phyloP scores from a whole-genome alignment of 23 tunicate genomes.

The Phallusia fumigata region DNA sequence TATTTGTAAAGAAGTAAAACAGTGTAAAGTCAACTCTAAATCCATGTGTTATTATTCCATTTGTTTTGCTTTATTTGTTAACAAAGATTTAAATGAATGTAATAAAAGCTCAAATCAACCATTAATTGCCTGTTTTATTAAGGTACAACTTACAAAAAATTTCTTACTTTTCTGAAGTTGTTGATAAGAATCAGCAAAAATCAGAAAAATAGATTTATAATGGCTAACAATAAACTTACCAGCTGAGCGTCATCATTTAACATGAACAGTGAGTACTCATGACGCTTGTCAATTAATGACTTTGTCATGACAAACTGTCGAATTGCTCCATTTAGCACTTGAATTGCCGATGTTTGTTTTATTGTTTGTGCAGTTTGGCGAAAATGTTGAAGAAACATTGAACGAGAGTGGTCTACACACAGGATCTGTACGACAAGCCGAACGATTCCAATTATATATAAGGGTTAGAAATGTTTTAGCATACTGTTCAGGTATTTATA shows the following conservation, averaged over 20 bases:
- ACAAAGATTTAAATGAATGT: too few species aligned
- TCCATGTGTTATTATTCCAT: too few species aligned
- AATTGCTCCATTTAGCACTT: slow-evolving; percentile 58
- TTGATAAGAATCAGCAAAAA: not conserved
- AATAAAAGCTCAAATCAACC: too few species aligned
- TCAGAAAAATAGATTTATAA: not conserved
- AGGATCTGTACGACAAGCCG: slow-evolving; percentile 34
- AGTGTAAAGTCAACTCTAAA: too few species aligned
- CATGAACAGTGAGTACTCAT: slow-evolving; percentile 68
- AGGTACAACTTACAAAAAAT: too few species aligned
- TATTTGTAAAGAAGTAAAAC: too few species aligned
- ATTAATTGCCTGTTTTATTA: too few species aligned
- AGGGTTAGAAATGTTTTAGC: not conserved
- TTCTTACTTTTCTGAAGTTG: too few species aligned
- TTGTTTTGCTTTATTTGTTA: too few species aligned
- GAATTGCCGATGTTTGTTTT: slow-evolving; percentile 49
- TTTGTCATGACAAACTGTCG: slow-evolving; percentile 76
- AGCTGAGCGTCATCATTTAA: slow-evolving; percentile 69
- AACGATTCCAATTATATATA: not conserved
- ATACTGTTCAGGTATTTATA: not conserved
- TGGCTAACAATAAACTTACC: slow-evolving; percentile 18
- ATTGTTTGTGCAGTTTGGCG: slow-evolving; percentile 41
- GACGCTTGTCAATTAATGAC: slow-evolving; percentile 46
- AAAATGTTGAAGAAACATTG: slow-evolving; percentile 52
- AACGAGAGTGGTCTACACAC: slow-evolving; percentile 78